phyloP scores from a whole-genome alignment of 1,140 invertebrate species.

The Pygmarrhopalites habei region DNA sequence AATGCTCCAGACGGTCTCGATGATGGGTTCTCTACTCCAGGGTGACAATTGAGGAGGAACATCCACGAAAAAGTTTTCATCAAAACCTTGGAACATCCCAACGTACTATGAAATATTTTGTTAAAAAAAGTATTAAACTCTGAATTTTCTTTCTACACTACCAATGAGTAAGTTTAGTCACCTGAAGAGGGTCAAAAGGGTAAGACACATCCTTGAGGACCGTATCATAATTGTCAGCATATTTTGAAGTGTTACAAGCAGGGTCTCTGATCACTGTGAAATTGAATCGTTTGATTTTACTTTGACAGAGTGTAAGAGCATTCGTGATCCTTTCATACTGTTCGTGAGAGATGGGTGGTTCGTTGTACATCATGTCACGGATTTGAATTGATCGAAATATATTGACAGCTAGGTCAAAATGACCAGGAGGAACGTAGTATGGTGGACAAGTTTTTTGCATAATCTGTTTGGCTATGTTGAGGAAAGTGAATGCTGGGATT shows the following conservation, averaged over 20 bases:
- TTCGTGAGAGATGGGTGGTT: not conserved
- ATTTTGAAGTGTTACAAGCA: too few species aligned
- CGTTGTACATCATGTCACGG: not conserved
- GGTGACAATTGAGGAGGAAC: not conserved
- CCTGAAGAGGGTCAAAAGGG: too few species aligned
- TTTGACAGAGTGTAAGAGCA: not conserved
- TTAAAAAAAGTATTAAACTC: too few species aligned
- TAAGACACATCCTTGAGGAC: too few species aligned
- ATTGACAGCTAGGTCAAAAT: not conserved
- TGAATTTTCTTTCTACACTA: too few species aligned
- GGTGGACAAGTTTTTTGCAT: not conserved
- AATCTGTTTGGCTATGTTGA: not conserved
- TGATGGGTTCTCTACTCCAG: slow-evolving; percentile 19
- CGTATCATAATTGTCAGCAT: too few species aligned
- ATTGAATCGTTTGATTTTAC: too few species aligned
- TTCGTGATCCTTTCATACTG: not conserved
- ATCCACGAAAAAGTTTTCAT: not conserved
- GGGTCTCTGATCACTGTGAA: too few species aligned
- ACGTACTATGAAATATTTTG: too few species aligned
- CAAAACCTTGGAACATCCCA: not conserved
- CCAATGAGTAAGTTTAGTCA: too few species aligned
- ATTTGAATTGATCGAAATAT: slow-evolving; percentile 1
- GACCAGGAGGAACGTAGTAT: not conserved
- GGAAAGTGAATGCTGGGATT: not conserved
- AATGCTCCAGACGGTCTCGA: slow-evolving; percentile 33